A percentile compares a stretch with the other conserved stretches of the same genome.
Conservation (phyloP, 2,888 invertebrate genomes). For the Gordius sp. region DNA sequence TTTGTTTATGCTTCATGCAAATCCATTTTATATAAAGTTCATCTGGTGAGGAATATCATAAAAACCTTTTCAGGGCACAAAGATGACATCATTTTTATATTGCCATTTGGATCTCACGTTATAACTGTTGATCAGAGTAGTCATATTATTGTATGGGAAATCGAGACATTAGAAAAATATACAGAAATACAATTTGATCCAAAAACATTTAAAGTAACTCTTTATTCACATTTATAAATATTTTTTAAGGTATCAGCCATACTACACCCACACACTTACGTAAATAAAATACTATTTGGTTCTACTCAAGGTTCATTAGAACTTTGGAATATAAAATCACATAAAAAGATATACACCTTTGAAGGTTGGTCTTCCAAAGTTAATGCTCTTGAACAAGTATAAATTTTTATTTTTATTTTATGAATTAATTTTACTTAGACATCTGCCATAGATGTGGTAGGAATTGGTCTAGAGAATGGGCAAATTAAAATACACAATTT, state of each 20-base stretch:
- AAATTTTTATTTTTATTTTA: not conserved
- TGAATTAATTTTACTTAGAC: slow-evolving; percentile 4
- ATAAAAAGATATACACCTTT: not conserved
- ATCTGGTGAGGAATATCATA: too few species aligned
- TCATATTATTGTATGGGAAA: too few species aligned
- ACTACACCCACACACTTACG: not conserved
- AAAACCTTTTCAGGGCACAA: too few species aligned
- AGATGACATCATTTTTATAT: too few species aligned
- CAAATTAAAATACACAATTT: not conserved
- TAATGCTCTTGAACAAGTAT: not conserved
- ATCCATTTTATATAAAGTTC: too few species aligned
- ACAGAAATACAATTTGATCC: too few species aligned
- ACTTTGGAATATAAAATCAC: not conserved
- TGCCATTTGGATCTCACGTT: too few species aligned
- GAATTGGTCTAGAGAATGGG: slow-evolving; percentile 2
- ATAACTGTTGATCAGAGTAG: too few species aligned
- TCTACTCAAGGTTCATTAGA: not conserved
- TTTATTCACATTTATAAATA: not conserved
- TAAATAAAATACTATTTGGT: slow-evolving; percentile 8
- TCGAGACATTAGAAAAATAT: too few species aligned
- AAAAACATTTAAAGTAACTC: too few species aligned
- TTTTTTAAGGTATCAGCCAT: slow-evolving; percentile 15
- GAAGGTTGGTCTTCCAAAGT: not conserved
- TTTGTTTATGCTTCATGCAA: too few species aligned
- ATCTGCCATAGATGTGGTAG: slow-evolving; percentile 1